Evolutionary conservation across 2,797 vertebrate species (phyloP).

Genomic region (Squalus acanthias): DNA sequence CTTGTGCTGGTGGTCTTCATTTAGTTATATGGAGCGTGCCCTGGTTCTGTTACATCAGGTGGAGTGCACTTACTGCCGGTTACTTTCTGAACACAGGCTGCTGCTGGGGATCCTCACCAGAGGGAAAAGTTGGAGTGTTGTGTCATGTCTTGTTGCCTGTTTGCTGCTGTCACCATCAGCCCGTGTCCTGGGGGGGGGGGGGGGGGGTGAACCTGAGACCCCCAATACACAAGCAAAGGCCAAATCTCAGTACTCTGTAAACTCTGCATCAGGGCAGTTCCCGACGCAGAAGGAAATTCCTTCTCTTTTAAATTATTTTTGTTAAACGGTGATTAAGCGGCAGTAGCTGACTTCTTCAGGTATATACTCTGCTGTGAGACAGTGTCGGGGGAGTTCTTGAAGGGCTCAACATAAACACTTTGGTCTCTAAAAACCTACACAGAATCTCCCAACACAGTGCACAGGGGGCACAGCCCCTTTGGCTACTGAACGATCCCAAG

Average conservation of each 20-base stretch:
- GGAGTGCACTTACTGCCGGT: neutral
- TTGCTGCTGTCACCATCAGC: neutral
- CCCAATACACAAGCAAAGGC: neutral
- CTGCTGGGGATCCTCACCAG: neutral
- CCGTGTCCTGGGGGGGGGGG: neutral
- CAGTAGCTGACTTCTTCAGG: neutral
- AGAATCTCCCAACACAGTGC: neutral
- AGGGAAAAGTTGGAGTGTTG: neutral
- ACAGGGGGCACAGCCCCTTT: neutral
- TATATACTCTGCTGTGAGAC: neutral
- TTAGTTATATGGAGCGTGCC: neutral
- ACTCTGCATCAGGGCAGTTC: neutral
- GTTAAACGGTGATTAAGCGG: neutral
- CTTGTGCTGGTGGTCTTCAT: neutral
- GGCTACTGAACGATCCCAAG: neutral
- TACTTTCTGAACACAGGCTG: neutral
- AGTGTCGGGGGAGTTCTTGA: neutral
- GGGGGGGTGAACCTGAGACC: neutral
- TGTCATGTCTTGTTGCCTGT: neutral
- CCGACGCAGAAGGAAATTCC: neutral
- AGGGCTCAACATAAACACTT: neutral
- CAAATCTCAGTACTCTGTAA: too few species aligned
- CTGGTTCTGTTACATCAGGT: neutral
- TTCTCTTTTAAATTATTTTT: neutral
- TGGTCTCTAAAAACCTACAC: neutral